These are phyloP conservation scores for Drosophila limbata DNA, from an alignment of 2,888 invertebrate species.

Conservation along the genomic window DNA sequence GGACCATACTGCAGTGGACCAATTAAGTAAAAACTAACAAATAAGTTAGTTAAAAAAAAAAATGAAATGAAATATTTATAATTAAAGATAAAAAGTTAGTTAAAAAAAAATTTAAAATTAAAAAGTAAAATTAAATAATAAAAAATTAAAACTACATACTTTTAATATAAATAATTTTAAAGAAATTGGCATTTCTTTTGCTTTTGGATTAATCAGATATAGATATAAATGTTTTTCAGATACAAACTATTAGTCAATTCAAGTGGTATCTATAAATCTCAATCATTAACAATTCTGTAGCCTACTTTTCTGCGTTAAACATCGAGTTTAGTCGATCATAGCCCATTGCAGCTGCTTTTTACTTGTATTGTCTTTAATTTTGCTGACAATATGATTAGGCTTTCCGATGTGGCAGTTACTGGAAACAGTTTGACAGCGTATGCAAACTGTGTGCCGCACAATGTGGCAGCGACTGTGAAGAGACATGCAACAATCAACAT, in stretches of 20 bases:
- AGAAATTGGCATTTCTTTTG: too few species aligned
- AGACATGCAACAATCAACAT: constrained; percentile 52
- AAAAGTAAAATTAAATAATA: too few species aligned
- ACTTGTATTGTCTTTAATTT: constrained; percentile 6
- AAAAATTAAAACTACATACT: too few species aligned
- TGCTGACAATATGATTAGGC: constrained; percentile 30
- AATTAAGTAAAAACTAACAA: too few species aligned
- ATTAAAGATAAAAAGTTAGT: too few species aligned
- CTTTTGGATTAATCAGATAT: too few species aligned
- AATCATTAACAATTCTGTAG: background rate
- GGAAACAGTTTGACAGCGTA: constrained; percentile 21
- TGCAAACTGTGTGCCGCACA: constrained; percentile 15
- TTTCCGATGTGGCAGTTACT: constrained; percentile 11
- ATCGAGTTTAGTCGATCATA: background rate
- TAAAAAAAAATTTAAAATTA: too few species aligned
- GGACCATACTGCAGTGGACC: too few species aligned
- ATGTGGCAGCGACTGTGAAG: constrained; percentile 1
- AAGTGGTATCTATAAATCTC: background rate
- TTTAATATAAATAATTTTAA: too few species aligned
- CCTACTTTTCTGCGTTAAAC: background rate
- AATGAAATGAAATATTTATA: too few species aligned
- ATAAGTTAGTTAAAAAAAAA: too few species aligned
- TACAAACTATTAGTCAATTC: background rate
- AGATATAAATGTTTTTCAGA: too few species aligned
- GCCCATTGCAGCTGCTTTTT: background rate